phyloP scores from a whole-genome alignment of 2,113 vertebrate genomes.

The Grammomys dolichurus region DNA sequence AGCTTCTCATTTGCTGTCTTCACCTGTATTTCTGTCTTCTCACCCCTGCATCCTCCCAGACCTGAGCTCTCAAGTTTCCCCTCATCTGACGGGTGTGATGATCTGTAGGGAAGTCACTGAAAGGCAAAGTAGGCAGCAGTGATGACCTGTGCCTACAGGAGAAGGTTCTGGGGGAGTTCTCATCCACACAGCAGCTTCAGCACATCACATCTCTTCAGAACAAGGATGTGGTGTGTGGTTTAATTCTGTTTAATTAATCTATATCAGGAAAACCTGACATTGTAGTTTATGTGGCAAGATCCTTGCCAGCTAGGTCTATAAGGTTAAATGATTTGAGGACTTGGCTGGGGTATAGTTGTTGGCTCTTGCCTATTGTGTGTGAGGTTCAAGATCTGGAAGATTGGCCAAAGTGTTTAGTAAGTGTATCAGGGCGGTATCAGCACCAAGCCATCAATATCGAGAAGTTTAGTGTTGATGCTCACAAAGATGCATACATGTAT shows the following conservation, averaged over 20 bases:
- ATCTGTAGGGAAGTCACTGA: rapidly evolving
- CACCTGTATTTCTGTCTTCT: background rate
- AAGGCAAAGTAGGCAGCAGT: rapidly evolving
- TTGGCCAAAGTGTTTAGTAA: constrained; percentile 2
- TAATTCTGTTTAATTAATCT: background rate
- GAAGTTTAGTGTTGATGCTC: constrained; percentile 56
- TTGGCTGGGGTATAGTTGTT: too few species aligned
- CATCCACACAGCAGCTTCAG: background rate
- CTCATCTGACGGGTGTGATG: rapidly evolving
- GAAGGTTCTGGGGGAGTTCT: background rate
- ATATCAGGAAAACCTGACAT: background rate
- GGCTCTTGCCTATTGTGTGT: too few species aligned
- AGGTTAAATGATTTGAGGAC: background rate
- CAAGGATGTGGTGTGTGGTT: background rate
- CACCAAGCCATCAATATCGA: background rate
- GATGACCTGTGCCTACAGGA: background rate
- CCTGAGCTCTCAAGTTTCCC: background rate
- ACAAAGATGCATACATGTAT: background rate
- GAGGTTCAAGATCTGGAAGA: background rate
- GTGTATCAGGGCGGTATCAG: background rate
- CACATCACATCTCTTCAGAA: background rate
- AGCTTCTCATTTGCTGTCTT: rapidly evolving
- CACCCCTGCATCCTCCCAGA: background rate
- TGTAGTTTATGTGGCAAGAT: background rate
- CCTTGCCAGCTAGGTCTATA: background rate